Conservation (phyloP, 2,888 invertebrate species). For the Apamea crenata region DNA sequence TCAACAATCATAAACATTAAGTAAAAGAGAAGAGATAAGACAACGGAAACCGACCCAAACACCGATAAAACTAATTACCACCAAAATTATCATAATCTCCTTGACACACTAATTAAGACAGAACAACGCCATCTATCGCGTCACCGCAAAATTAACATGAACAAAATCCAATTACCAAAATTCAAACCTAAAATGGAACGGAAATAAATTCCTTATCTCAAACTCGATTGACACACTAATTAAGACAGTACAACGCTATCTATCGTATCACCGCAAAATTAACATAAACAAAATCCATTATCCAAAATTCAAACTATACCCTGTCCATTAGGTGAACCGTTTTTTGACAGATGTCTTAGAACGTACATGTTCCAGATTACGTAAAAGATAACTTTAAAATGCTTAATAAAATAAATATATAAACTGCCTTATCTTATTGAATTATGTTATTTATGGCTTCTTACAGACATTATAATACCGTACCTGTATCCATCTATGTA, state of each 20-base stretch:
- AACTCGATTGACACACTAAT: conserved; percentile 35
- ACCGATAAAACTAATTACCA: conserved; percentile 39
- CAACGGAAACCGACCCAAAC: conserved; percentile 11
- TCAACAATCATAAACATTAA: background rate
- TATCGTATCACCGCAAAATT: conserved; percentile 24
- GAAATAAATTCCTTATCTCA: conserved; percentile 42
- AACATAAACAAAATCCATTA: conserved; percentile 36
- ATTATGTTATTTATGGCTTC: too few species aligned
- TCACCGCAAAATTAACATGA: conserved; percentile 17
- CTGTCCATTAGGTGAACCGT: too few species aligned
- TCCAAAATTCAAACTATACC: conserved; percentile 7
- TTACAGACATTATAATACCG: too few species aligned
- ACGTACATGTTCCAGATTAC: too few species aligned
- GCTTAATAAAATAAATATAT: too few species aligned
- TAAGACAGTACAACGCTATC: conserved; percentile 42
- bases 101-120: conserved; percentile 34
- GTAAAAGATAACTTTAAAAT: too few species aligned
- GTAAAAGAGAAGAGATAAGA: conserved; percentile 21
- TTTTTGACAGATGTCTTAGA: too few species aligned
- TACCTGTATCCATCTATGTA: too few species aligned
- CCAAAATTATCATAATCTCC: conserved; percentile 38
- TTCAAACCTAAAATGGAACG: conserved; percentile 41
- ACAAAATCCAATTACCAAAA: conserved; percentile 33
- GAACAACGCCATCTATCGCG: conserved; percentile 51
- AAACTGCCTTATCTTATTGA: too few species aligned